Evolutionary conservation across 2,888 invertebrate species (phyloP).

Genomic region (Frankliniella intonsa): DNA sequence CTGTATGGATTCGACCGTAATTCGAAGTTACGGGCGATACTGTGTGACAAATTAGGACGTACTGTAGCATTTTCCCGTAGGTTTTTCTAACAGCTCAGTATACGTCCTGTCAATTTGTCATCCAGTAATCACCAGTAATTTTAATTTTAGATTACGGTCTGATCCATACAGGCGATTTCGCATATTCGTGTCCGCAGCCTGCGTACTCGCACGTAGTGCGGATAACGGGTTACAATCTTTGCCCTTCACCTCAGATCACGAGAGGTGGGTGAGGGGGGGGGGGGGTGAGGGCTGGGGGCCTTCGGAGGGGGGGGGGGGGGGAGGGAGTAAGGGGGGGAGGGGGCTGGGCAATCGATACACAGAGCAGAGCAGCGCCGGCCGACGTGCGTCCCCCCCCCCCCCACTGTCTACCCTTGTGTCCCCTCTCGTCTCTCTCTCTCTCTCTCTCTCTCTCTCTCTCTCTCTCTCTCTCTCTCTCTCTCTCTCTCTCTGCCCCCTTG

Average conservation of each 20-base stretch:
- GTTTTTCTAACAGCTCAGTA: too few species aligned
- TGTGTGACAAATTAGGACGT: too few species aligned
- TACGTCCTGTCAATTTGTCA: not conserved
- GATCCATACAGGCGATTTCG: not conserved
- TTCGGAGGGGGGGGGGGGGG: not conserved
- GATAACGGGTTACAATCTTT: not conserved
- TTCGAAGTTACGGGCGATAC: too few species aligned
- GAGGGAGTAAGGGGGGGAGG: constrained; percentile 27
- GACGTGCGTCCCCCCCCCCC: not conserved
- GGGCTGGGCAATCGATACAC: constrained; percentile 28
- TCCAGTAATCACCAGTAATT: too few species aligned
- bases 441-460: not conserved
- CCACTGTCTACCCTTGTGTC: not conserved
- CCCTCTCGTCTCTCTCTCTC: not conserved
- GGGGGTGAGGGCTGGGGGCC: not conserved
- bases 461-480: constrained; percentile 29
- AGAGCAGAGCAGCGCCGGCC: constrained; percentile 29
- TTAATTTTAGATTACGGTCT: too few species aligned
- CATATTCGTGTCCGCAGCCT: too few species aligned
- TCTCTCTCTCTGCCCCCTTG: constrained; percentile 13
- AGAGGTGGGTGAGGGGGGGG: constrained; percentile 23
- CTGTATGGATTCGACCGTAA: too few species aligned
- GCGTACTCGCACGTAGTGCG: constrained; percentile 1
- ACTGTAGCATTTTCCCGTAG: too few species aligned
- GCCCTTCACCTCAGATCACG: constrained; percentile 24